Percentiles rank a stretch among this genome's conserved stretches.
These are phyloP conservation scores for Luidia sarsii DNA, from an alignment of 53 echinoderm and acorn worm genomes.

Conservation along the genomic window DNA sequence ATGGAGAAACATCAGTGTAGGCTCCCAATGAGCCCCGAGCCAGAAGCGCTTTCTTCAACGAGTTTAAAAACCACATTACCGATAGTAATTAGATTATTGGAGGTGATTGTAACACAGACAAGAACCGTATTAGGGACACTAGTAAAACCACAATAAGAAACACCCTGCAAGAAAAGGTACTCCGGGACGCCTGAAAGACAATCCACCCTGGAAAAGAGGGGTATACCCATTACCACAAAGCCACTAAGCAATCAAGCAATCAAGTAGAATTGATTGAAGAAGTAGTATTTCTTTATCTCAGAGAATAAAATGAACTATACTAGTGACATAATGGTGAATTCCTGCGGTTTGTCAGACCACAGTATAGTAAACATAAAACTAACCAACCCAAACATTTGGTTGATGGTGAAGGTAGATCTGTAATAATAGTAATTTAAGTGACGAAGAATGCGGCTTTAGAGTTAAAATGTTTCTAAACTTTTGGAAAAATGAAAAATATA, in stretches of 20 bases:
- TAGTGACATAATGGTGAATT: neutral
- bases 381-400: neutral
- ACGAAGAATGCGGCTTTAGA: neutral
- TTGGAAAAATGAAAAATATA: neutral
- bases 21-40: neutral
- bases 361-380: neutral
- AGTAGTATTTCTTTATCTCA: neutral
- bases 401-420: slow-evolving; percentile 13
- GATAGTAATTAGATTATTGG: neutral
- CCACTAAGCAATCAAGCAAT: neutral
- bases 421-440: neutral
- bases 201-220: neutral
- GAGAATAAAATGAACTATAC: neutral
- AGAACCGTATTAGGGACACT: neutral
- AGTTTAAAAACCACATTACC: neutral
- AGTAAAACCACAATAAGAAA: neutral
- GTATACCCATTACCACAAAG: neutral
- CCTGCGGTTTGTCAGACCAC: neutral
- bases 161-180: neutral
- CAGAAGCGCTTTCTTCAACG: neutral
- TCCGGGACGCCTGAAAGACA: neutral
- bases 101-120: neutral
- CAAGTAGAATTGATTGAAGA: too few relatives aligned
- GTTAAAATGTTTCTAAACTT: neutral
- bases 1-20: neutral